Evolutionary conservation across 2,113 vertebrate species (phyloP).

Genomic region (Daboia siamensis): DNA sequence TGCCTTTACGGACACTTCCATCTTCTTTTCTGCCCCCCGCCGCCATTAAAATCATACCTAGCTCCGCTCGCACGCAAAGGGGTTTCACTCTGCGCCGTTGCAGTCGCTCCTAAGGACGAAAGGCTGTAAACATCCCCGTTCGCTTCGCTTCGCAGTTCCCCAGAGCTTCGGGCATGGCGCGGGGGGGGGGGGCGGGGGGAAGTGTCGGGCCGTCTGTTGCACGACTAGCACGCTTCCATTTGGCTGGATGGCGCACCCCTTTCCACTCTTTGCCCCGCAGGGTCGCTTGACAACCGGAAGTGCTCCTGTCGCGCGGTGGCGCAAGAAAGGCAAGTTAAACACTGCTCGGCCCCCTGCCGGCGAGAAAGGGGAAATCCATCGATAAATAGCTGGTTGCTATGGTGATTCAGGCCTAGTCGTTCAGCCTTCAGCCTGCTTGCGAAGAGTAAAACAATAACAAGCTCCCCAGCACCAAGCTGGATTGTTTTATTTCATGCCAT

Average conservation of each 20-base stretch:
- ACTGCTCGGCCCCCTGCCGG: not conserved
- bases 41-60: not conserved
- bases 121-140: not conserved
- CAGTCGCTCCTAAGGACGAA: not conserved
- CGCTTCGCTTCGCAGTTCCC: not conserved
- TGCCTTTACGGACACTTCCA: not conserved
- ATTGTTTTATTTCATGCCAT: not conserved
- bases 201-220: not conserved
- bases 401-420: not conserved
- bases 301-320: accelerated
- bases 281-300: not conserved
- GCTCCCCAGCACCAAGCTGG: not conserved
- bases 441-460: not conserved
- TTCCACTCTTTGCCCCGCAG: not conserved
- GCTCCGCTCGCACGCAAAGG: not conserved
- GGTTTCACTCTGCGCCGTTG: not conserved
- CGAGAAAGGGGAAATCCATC: not conserved
- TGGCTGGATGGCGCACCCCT: not conserved
- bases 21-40: not conserved
- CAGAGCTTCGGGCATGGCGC: not conserved
- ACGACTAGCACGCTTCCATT: not conserved
- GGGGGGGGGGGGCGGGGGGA: not conserved
- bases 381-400: not conserved
- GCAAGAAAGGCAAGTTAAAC: not conserved
- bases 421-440: not conserved